Evolutionary conservation across 2,113 vertebrate species (phyloP).

Genomic region (Pluvianellus socialis): DNA sequence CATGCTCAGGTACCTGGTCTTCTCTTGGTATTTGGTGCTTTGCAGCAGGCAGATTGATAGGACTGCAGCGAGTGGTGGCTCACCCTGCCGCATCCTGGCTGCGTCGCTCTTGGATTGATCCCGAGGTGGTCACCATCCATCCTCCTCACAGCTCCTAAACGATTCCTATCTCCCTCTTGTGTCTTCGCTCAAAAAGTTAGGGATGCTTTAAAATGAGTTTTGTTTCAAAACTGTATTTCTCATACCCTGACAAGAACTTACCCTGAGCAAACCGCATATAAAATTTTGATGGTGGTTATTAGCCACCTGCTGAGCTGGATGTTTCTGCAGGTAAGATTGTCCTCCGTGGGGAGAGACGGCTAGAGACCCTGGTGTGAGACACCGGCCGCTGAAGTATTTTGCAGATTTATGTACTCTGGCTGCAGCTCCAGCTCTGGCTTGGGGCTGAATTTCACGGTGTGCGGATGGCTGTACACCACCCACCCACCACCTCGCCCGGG

Average conservation of each 20-base stretch:
- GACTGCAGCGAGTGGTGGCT: neutral
- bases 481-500: neutral
- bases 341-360: neutral
- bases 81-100: neutral
- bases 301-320: neutral
- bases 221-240: neutral
- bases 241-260: neutral
- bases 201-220: neutral
- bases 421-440: neutral
- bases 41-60: neutral
- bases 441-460: neutral
- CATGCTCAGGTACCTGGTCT: neutral
- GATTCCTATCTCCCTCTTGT: neutral
- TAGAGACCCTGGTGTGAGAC: neutral
- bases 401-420: neutral
- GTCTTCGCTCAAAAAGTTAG: neutral
- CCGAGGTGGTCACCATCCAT: neutral
- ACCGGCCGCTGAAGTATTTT: fast-evolving
- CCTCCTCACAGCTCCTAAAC: fast-evolving
- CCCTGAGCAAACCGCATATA: neutral
- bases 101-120: neutral
- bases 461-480: neutral
- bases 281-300: neutral
- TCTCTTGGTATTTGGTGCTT: no score
- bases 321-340: neutral